A percentile compares a stretch with the other conserved stretches of the same genome.
phyloP scores from a whole-genome alignment of 1,140 invertebrate species.

The Ostrea edulis region DNA sequence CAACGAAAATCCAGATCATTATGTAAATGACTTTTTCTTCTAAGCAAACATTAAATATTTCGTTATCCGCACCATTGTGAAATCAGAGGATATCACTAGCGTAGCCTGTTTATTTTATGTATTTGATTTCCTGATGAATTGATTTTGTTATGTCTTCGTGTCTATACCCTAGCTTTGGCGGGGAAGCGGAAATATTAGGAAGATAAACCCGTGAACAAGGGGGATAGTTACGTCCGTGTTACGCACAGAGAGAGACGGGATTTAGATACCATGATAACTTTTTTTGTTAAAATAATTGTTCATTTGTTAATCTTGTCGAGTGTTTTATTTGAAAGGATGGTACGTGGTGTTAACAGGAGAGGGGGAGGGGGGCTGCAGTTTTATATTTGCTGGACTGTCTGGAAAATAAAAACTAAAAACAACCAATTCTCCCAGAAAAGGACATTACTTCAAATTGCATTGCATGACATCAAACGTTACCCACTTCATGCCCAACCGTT shows the following conservation, averaged over 20 bases:
- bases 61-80: slow-evolving; percentile 11
- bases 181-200: slow-evolving; percentile 13
- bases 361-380: no score
- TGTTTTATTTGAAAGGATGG: not conserved
- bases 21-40: slow-evolving; percentile 32
- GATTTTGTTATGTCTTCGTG: not conserved
- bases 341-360: no score
- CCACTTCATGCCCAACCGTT: no score
- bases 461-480: no score
- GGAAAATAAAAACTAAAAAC: no score
- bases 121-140: slow-evolving; percentile 28
- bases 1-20: slow-evolving; percentile 5
- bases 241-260: not conserved
- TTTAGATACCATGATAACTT: not conserved
- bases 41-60: slow-evolving; percentile 28
- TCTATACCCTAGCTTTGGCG: not conserved
- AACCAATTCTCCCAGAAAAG: no score
- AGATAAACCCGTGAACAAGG: not conserved
- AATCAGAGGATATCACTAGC: not conserved
- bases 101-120: not conserved
- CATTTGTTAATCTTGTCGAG: not conserved
- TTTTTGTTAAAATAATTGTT: not conserved
- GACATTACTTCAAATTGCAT: no score
- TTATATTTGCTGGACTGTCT: no score
- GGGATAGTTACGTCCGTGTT: not conserved